phyloP scores from a whole-genome alignment of 2,113 vertebrate genomes.

The Suricata suricatta region DNA sequence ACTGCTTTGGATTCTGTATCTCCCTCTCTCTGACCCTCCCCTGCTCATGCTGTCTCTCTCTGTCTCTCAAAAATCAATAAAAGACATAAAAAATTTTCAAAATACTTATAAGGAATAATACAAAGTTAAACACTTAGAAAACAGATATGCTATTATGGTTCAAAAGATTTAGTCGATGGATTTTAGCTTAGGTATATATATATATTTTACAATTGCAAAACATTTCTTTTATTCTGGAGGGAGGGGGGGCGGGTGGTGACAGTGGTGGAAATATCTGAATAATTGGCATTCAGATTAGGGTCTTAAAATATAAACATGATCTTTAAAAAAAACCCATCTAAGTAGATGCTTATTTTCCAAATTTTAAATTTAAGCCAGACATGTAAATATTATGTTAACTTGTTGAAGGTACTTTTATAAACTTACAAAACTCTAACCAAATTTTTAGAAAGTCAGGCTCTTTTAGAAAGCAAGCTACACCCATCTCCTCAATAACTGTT shows the following conservation, averaged over 20 bases:
- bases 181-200: background rate
- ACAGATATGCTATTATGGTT: background rate
- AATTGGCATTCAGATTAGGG: slow-evolving; percentile 45
- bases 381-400: slow-evolving; percentile 87
- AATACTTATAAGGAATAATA: background rate
- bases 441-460: slow-evolving; percentile 82
- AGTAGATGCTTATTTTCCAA: slow-evolving; percentile 85
- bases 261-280: background rate
- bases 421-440: slow-evolving; percentile 81
- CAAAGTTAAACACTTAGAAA: background rate
- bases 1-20: too few species aligned
- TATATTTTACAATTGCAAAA: slow-evolving; percentile 63
- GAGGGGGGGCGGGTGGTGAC: background rate
- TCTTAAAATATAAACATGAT: slow-evolving; percentile 61
- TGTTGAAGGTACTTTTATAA: slow-evolving; percentile 86
- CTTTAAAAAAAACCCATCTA: background rate
- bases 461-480: slow-evolving; percentile 82
- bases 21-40: too few species aligned
- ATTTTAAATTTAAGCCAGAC: slow-evolving; percentile 84
- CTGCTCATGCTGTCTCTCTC: too few species aligned
- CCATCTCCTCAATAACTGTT: slow-evolving; percentile 83
- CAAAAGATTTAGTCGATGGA: background rate
- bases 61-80: too few species aligned
- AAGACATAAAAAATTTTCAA: background rate
- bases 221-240: slow-evolving; percentile 51